Base-by-base conservation (phyloP, 30 jellyfish, hydroid and myxozoan species). In the Aurelia sp. region DNA sequence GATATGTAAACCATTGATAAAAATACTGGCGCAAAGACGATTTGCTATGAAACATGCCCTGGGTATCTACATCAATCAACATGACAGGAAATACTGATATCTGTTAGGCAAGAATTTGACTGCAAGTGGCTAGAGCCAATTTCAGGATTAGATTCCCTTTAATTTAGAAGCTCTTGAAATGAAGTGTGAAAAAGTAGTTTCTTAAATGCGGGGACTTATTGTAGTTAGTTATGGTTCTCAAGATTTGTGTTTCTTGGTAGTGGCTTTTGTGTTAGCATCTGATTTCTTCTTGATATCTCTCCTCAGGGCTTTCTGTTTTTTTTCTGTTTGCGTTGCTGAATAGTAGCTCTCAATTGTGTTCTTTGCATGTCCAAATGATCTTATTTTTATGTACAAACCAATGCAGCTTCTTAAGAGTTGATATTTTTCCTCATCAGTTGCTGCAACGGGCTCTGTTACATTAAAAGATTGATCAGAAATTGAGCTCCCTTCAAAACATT, bases 301-400 rank as follows among this genome's bases (percentile, higher is more conserved):
- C 83, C 91, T 63, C 74, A 44, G 74, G 73, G 83, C 83, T 84
- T 66, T 81, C 41, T 81, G 81, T 84, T 81, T 81, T 81, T 66
- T 66, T 51, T 62, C 89, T 19, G 67, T 24, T 24, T 62, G 89
- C 0, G 78, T 62, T 24, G 38, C 76, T 59, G 78, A 35, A 60
- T 78, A 76, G 5, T 66, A 66, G 5, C 47, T 6, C 47, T 66
- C 78, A 66, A 24, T 66, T n/a, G 78, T 66, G 78, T 66, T 66
- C 5, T 35, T n/a, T n/a, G 78, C 78, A 66, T 66, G 78, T 66
- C 78, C 33, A 66, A 66, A 66, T 15, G 47, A 66, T 66, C 78
- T 58, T 20, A 58, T 58, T 58, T 58, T 58, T 58, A 4, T 10
- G 16, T 58, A 58, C 67, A 58, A 58, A 9, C 4, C 67, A 58